Conservation (phyloP, 2,113 vertebrate species). For the Pongo pygmaeus region DNA sequence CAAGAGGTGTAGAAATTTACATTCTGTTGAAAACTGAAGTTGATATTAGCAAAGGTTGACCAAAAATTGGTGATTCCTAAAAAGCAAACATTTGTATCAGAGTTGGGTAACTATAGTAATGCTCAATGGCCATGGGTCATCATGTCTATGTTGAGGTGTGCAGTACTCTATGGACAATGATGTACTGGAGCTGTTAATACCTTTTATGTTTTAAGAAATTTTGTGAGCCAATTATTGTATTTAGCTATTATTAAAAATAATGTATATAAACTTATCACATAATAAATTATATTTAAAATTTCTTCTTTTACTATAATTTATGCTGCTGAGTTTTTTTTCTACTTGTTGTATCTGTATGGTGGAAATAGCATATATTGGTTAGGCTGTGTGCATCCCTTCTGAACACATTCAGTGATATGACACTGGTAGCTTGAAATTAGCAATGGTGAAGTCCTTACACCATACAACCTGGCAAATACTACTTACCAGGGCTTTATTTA, state of each 20-base stretch:
- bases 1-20: constrained; percentile 61
- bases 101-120: constrained; percentile 24
- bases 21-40: constrained; percentile 61
- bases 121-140: constrained; percentile 46
- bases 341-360: neutral
- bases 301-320: neutral
- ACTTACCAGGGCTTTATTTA: neutral
- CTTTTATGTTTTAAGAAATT: neutral
- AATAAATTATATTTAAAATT: constrained; percentile 5
- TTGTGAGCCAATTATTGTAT: neutral
- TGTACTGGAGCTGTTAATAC: neutral
- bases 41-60: constrained; percentile 20
- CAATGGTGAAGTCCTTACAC: neutral
- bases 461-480: neutral
- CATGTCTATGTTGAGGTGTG: constrained; percentile 33
- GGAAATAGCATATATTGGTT: neutral
- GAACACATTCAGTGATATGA: neutral
- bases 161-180: constrained; percentile 33
- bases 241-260: neutral
- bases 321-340: neutral
- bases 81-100: constrained; percentile 58
- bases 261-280: neutral
- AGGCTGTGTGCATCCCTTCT: neutral
- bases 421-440: neutral
- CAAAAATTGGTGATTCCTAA: neutral